Percentiles rank a stretch among this genome's conserved stretches.
Conservation (phyloP, 2,888 invertebrate genomes). For the Disparrhopalites patrizii region DNA sequence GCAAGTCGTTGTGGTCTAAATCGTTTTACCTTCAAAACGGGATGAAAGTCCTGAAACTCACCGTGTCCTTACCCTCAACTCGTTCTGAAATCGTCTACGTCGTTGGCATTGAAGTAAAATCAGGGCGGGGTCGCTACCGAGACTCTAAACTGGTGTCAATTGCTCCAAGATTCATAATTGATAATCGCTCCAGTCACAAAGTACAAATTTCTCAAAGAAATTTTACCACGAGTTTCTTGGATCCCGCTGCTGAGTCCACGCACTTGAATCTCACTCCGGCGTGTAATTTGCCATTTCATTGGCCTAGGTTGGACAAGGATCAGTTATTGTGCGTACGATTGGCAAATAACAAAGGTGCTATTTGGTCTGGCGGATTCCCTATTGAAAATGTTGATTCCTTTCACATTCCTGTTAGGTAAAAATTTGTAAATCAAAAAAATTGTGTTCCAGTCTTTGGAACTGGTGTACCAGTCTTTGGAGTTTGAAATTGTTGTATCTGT, state of each 20-base stretch:
- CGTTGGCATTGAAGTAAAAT: slow-evolving; percentile 83
- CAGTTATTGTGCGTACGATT: slow-evolving; percentile 82
- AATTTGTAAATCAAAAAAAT: too few species aligned
- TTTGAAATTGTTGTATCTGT: too few species aligned
- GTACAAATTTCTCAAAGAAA: slow-evolving; percentile 87
- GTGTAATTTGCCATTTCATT: slow-evolving; percentile 92
- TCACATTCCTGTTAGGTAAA: slow-evolving; percentile 76
- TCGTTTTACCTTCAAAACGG: slow-evolving; percentile 80
- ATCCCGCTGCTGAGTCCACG: slow-evolving; percentile 65
- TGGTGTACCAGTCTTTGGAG: too few species aligned
- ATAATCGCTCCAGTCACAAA: slow-evolving; percentile 73
- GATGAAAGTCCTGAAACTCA: slow-evolving; percentile 61
- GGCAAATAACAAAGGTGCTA: slow-evolving; percentile 60
- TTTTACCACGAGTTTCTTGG: slow-evolving; percentile 69
- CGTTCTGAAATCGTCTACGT: slow-evolving; percentile 70
- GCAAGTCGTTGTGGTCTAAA: slow-evolving; percentile 72
- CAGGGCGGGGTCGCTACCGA: slow-evolving; percentile 82
- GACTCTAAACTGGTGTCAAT: slow-evolving; percentile 88
- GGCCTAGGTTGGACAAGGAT: slow-evolving; percentile 87
- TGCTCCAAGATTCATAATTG: slow-evolving; percentile 86
- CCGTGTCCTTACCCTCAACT: slow-evolving; percentile 60
- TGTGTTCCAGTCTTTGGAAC: too few species aligned
- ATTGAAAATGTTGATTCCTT: slow-evolving; percentile 79
- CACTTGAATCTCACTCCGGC: slow-evolving; percentile 77
- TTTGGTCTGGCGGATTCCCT: slow-evolving; percentile 89